A percentile compares a stretch with the other conserved stretches of the same genome.
Evolutionary conservation across 1,140 invertebrate genomes (phyloP).

Genomic region (Drosophila paulistorum): DNA sequence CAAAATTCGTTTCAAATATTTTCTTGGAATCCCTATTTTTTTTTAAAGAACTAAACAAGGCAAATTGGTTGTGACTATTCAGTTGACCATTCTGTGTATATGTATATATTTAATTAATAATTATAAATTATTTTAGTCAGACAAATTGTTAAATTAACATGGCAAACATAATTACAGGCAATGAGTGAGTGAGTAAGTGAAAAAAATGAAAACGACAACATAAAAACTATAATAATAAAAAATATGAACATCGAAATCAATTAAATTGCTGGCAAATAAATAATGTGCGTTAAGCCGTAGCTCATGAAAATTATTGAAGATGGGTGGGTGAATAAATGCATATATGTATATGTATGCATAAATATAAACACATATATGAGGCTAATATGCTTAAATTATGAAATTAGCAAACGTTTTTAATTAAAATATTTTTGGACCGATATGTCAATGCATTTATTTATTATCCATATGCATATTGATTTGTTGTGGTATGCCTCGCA

Average conservation of each 20-base stretch:
- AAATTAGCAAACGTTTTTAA: constrained; percentile 72
- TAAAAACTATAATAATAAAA: constrained; percentile 16
- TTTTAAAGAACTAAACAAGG: constrained; percentile 35
- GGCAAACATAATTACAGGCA: constrained; percentile 42
- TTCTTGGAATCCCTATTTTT: constrained; percentile 4
- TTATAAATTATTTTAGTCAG: constrained; percentile 47
- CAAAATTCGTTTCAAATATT: constrained; percentile 9
- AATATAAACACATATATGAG: constrained; percentile 3
- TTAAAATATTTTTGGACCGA: constrained; percentile 55
- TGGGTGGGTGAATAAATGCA: not conserved
- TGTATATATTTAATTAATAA: constrained; percentile 47
- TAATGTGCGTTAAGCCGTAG: constrained; percentile 47
- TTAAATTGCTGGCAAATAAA: constrained; percentile 59
- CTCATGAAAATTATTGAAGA: constrained; percentile 34
- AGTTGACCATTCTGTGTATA: constrained; percentile 23
- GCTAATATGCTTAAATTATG: constrained; percentile 71
- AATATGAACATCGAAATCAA: constrained; percentile 61
- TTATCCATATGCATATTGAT: constrained; percentile 53
- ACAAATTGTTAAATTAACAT: constrained; percentile 60
- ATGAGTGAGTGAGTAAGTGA: constrained; percentile 10
- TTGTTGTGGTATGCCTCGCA: constrained; percentile 41
- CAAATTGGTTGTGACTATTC: constrained; percentile 39
- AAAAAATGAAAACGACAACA: constrained; percentile 13
- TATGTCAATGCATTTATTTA: constrained; percentile 45
- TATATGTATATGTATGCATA: not conserved